A percentile compares a stretch with the other conserved stretches of the same genome.
Conservation (phyloP, 2,888 invertebrate species). For the Apeira syringaria region DNA sequence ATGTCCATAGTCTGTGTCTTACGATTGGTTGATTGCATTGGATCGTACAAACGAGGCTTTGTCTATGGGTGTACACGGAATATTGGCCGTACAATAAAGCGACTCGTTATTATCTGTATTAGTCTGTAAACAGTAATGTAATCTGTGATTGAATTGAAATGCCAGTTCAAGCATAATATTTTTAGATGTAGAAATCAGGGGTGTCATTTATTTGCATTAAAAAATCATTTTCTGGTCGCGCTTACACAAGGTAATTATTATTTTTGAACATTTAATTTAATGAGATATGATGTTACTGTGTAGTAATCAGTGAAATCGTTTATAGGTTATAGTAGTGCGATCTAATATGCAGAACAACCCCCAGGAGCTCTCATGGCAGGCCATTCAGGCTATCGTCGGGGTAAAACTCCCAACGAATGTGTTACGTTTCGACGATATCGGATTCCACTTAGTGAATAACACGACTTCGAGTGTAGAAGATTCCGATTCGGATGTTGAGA, state of each 20-base stretch:
- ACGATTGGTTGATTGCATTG: no score
- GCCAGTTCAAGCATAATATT: constrained; percentile 72
- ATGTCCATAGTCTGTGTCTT: no score
- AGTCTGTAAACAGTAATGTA: no score
- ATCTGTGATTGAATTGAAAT: no score
- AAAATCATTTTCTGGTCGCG: constrained; percentile 55
- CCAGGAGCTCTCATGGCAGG: constrained; percentile 84
- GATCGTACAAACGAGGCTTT: no score
- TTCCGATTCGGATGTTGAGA: constrained; percentile 80
- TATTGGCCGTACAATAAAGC: no score
- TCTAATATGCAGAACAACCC: constrained; percentile 84
- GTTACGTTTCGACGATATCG: constrained; percentile 80
- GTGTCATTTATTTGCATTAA: constrained; percentile 66
- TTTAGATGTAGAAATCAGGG: constrained; percentile 82
- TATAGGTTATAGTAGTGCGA: constrained; percentile 83
- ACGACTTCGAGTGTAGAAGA: constrained; percentile 74
- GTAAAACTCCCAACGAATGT: constrained; percentile 81
- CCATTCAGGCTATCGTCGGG: constrained; percentile 82
- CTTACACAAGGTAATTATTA: constrained; percentile 69
- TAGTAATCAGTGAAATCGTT: constrained; percentile 76
- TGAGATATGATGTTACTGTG: constrained; percentile 39
- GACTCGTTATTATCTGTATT: no score
- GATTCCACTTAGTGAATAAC: constrained; percentile 76
- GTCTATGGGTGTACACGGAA: no score
- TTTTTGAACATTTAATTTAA: constrained; percentile 33